Base-by-base conservation (phyloP, 64 coral and sea anemone species). In the Actinia tenebrosa region DNA sequence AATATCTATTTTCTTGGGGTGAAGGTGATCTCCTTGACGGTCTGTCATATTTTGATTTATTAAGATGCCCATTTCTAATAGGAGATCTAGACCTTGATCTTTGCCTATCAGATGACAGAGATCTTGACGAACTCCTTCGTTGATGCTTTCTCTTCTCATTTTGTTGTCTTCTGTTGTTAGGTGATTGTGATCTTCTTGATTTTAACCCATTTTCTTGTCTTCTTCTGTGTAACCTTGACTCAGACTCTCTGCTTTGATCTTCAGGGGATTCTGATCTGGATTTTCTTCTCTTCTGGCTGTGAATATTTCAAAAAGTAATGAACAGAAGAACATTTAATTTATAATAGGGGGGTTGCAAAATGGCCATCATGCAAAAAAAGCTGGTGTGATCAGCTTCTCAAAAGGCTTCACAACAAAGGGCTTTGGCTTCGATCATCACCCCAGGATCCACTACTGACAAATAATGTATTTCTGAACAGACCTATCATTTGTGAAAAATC, bases 101-200 rank as follows among this genome's bases (percentile, higher is more conserved):
- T 75, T 75, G 69, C 15, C 69, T 42, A 4, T 75, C 69, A 75
- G 69, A 75, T 75, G 69, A 75, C 7, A 42, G n/a, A 42, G 69
- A 75, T 75, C 69, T 75, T 75, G 69, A 75, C 42, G 27, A 75
- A 42, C 69, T 75, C 26, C 27, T 75, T 75, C 42, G 69, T 2
- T 15, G 69, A 75, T 75, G 69, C 20, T 3, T 75, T 43, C 3
- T 75, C 69, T 75, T 89, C n/a, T 14, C 16, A 25, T 20, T 42
- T 79, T n/a, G 42, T 9, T 86, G 30, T 54, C 85, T 87, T 46
- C 60, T 66, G 18, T 17, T 42, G 5, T 18, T 7, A 55, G 85
- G 90, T 83, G 90, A 92, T 64, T 45, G 61, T 45, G 90, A 87
- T 47, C 46, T 64, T 19, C 23, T 64, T 77, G 63, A 66, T 79